Evolutionary conservation across 2,797 vertebrate genomes (phyloP), one percentile per base, ranked within the genome.

Genomic region (Nannoperca obscura): DNA sequence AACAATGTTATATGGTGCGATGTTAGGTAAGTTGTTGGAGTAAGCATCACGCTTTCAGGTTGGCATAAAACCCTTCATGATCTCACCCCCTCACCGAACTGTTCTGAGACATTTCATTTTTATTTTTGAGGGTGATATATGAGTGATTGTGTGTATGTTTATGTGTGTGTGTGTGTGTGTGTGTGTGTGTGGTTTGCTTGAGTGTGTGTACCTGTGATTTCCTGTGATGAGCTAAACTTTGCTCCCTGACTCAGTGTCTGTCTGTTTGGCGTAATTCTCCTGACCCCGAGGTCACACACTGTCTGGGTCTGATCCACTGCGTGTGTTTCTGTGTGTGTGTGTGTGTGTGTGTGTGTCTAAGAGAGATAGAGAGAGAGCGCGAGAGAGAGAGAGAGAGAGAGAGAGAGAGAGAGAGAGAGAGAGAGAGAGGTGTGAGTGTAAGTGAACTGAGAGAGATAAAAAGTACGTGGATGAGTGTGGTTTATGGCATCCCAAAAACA

Each of bases 401-500:
- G 19, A 27, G 30, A 59, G 19, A 55, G 2, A 61, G 10, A 50
- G 40, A 62, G 2, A 34, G 32, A 65, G 1, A 64, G 42, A 6
- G 19, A 27, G 30, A 59, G 19, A 55, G 2, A 61, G 20, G 47
- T 27, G 40, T 36, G 58, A 58, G 61, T 12, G 62, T 46, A 64
- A 76, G 64, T 53, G 73, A 78, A 66, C 59, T 50, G 61, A 77
- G 34, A 65, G 69, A 80, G 36, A 79, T 72, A 84, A 65, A 81
- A 76, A 82, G 66, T 85, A 40, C 10, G 15, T 44, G 60, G 71
- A 76, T 85, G 81, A 86, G 36, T 34, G 71, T 78, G 60, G 68
- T 89, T 90, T 89, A 91, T 91, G 50, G 5, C 76, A 84, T 80
- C 81, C 84, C 78, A 89, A 92, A 89, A 89, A 90, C 90, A 91